Evolutionary conservation across 2,797 vertebrate species (phyloP), one percentile per base, ranked within the genome.

Genomic region (Melanotaenia maccullochi): DNA sequence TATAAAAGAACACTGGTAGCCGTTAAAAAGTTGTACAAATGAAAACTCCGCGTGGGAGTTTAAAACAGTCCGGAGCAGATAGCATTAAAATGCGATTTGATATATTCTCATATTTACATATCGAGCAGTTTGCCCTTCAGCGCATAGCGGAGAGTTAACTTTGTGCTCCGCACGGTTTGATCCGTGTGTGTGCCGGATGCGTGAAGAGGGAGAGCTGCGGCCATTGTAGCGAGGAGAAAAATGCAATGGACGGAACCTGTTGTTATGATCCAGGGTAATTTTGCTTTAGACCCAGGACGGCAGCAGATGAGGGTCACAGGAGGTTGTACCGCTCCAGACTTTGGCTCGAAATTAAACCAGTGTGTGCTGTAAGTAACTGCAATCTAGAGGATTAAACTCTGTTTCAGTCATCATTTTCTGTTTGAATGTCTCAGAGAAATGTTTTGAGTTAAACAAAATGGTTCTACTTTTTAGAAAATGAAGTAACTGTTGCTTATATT

Each of bases 251-350:
- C 87, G 82, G 87, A 87, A 94, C 90, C 89, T 92, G 93, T 92
- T 94, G 93, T 93, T 93, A 90, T 92, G 89, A 93, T 93, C 89
- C 85, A 82, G 89, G 89, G 89, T 90, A 88, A 92, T 94, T 94
- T 90, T 78, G 83, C 84, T 78, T 83, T 84, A 89, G 86, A 90
- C 83, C 88, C 78, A 68, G 84, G 87, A 90, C 84, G 80, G 91
- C 85, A 87, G 88, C 84, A 87, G 87, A 90, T 89, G 89, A 89
- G 87, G 87, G 85, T 88, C 93, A 89, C 85, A 82, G 90, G 89
- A 93, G 92, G 91, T 90, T 90, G 91, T 90, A 78, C 75, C 75
- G 73, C 55, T 67, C 75, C 83, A 84, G 84, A 73, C 42, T 72
- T 65, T 75, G 78, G 73, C 76, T 75, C 52, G 81, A 79, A 88